A percentile compares a stretch with the other conserved stretches of the same genome.
Evolutionary conservation across 2,797 vertebrate genomes (phyloP).

Genomic region (Rhodeus uyekii): DNA sequence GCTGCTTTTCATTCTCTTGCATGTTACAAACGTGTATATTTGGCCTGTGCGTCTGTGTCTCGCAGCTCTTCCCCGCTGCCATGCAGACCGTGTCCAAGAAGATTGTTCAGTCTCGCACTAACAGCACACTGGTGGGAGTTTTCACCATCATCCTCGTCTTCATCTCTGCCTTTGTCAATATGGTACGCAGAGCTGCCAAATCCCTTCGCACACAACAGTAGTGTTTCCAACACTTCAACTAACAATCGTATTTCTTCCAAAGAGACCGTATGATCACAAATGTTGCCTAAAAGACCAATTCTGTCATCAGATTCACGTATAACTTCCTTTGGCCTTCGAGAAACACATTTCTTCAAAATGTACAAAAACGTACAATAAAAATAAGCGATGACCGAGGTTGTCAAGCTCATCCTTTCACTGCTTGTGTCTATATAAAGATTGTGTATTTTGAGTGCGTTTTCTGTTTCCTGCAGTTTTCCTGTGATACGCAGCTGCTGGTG

Average conservation of each 20-base stretch:
- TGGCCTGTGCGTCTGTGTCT: constrained; percentile 3
- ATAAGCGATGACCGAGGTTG: too few relatives aligned
- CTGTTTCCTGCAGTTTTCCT: constrained; percentile 81
- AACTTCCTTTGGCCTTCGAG: not conserved
- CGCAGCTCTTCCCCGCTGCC: constrained; percentile 83
- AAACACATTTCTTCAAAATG: not conserved
- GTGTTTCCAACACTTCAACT: constrained; percentile 18
- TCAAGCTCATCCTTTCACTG: not conserved
- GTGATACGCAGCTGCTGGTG: constrained; percentile 82
- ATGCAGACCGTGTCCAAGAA: constrained; percentile 87
- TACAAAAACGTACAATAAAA: not conserved
- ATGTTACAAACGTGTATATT: not conserved
- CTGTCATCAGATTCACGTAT: not conserved
- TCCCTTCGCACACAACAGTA: not conserved
- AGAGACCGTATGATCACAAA: not conserved
- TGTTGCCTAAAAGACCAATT: not conserved
- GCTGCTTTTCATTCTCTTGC: not conserved
- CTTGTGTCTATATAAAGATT: too few relatives aligned
- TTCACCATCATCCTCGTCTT: constrained; percentile 91
- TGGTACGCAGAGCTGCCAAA: constrained; percentile 73
- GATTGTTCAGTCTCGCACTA: constrained; percentile 89
- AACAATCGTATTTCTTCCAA: constrained; percentile 18
- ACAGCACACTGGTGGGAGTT: constrained; percentile 88
- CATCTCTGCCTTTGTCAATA: constrained; percentile 88
- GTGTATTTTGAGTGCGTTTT: not conserved